These are phyloP conservation scores for Cricetomys ansorgei DNA, from an alignment of 2,113 vertebrate species.

Conservation along the genomic window DNA sequence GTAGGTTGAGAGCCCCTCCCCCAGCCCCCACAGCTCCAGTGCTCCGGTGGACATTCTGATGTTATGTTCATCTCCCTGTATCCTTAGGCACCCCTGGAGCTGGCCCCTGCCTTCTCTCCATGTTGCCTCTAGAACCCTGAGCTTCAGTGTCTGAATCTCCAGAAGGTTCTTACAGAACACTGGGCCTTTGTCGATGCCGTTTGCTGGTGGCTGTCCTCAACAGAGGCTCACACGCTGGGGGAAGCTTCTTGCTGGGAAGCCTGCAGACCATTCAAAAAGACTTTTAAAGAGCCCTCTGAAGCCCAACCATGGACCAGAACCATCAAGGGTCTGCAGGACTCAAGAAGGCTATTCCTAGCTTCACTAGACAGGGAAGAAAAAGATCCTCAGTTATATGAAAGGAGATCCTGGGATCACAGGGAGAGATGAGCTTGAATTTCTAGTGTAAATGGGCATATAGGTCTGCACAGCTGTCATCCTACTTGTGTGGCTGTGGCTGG, in stretches of 20 bases:
- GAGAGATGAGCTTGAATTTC: fast-evolving
- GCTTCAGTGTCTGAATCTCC: not conserved
- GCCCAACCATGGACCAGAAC: fast-evolving
- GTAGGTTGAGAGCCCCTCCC: not conserved
- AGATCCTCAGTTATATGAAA: not conserved
- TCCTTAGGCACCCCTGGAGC: not conserved
- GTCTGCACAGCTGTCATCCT: not conserved
- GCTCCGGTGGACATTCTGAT: not conserved
- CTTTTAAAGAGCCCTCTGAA: not conserved
- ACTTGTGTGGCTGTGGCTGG: fast-evolving
- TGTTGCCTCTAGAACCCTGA: not conserved
- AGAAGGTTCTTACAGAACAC: fast-evolving
- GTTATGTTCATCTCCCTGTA: not conserved
- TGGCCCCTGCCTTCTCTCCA: fast-evolving
- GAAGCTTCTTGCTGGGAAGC: not conserved
- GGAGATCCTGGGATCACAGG: fast-evolving
- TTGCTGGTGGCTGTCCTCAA: not conserved
- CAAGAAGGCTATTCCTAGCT: fast-evolving
- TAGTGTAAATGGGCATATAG: fast-evolving
- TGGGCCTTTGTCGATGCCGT: fast-evolving
- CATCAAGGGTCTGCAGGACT: not conserved
- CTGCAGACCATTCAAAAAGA: not conserved
- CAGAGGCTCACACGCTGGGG: not conserved
- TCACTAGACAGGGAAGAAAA: not conserved
- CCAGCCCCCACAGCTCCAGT: too few relatives aligned